Base-by-base conservation (phyloP, 1,140 invertebrate species). In the Physella acuta region DNA sequence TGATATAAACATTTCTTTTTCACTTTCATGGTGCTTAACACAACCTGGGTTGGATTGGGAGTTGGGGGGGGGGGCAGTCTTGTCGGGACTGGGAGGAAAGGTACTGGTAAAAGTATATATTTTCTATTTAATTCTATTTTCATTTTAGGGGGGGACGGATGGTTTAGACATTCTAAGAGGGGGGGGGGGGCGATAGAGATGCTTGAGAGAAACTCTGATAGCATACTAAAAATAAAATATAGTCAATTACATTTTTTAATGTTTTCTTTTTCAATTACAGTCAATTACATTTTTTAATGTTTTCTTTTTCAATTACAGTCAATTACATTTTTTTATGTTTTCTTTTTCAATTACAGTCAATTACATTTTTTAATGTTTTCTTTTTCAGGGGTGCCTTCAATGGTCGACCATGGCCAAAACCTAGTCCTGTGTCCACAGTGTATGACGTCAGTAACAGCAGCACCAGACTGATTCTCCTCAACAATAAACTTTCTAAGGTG, bases 361-460 rank as follows among this genome's bases (percentile, higher is more conserved):
- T 44, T 44, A 44, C n/a, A n/a, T n/a, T n/a, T n/a, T n/a, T n/a
- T n/a, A n/a, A n/a, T n/a, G n/a, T n/a, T n/a, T n/a, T n/a, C 20
- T 44, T 16, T 55, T 55, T 16, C 74, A 79, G 78, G 64, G 63
- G 61, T 14, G 66, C 73, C 24, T 76, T 73, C 69, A 77, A 77
- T 73, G 77, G 78, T 2, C 61, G 71, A 31, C 71, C 71, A 17
- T 78, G 76, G 78, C 78, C 78, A 0, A 56, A 66, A 24, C 36
- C 66, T 14, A 79, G 78, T 49, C 78, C 78, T 14, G 72, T 77
- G 17, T 70, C 78, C 24, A 65, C 70, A n/a, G 75, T 78, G 34
- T 79, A 79, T 44, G 77, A 79, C 65, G 71, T 79, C 1, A 51
- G 72, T 11, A 77, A 78, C 51, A 73, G 68, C 36, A 76, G 71